phyloP scores from a whole-genome alignment of 2,113 vertebrate genomes.

The Alethe diademata region DNA sequence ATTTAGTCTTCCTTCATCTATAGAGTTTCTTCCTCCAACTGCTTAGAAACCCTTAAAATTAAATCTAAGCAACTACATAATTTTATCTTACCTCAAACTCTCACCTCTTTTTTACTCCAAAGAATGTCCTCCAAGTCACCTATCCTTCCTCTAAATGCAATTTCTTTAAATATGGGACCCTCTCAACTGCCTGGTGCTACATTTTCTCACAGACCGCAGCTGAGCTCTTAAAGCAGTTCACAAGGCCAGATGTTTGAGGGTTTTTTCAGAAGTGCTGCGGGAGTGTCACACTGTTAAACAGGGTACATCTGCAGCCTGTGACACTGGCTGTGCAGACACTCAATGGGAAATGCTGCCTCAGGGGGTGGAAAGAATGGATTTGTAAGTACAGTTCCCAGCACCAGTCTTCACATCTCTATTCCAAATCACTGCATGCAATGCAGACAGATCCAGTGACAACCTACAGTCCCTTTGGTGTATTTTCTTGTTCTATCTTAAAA shows the following conservation, averaged over 20 bases:
- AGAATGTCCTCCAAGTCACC: not conserved
- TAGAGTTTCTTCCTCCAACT: not conserved
- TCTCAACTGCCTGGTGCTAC: not conserved
- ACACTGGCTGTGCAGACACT: not conserved
- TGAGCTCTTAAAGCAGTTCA: not conserved
- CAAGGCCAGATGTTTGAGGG: not conserved
- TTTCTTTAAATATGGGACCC: not conserved
- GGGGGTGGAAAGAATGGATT: not conserved
- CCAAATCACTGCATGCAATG: not conserved
- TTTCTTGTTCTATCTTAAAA: not conserved
- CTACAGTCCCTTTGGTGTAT: not conserved
- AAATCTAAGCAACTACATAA: not conserved
- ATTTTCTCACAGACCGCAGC: not conserved
- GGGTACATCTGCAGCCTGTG: not conserved
- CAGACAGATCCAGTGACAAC: not conserved
- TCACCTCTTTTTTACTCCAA: not conserved
- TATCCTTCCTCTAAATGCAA: not conserved
- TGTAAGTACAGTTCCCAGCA: not conserved
- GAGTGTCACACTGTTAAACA: not conserved
- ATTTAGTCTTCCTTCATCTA: not conserved
- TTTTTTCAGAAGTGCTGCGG: not conserved
- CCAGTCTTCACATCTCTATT: not conserved
- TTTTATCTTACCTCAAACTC: not conserved
- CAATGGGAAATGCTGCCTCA: not conserved
- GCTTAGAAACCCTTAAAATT: not conserved